Evolutionary conservation across 1,140 invertebrate species (phyloP).

Genomic region (Steinernema khuongi): DNA sequence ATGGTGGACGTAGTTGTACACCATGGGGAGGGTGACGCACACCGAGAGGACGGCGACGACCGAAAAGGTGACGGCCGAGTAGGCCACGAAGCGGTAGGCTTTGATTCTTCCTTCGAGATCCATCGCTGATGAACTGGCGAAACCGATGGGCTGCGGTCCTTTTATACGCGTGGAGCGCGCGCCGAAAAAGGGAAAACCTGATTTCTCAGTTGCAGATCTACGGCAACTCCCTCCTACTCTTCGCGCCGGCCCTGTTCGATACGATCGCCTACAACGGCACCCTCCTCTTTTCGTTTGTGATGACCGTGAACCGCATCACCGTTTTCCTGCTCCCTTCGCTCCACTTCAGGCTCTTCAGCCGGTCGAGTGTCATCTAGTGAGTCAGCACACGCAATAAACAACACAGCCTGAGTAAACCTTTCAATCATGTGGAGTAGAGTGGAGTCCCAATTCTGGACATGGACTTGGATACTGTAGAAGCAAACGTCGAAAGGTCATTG

Average conservation of each 20-base stretch:
- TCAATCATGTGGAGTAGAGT: too few relatives aligned
- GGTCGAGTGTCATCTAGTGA: conserved; percentile 18
- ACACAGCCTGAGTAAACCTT: too few relatives aligned
- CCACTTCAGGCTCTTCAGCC: conserved; percentile 24
- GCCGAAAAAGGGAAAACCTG: conserved; percentile 10
- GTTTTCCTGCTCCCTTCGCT: conserved; percentile 24
- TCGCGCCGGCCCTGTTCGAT: conserved; percentile 22
- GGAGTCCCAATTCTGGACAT: too few relatives aligned
- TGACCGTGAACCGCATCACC: conserved; percentile 30
- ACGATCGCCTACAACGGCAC: conserved; percentile 25
- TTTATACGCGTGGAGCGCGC: not conserved
- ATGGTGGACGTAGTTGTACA: conserved; percentile 9
- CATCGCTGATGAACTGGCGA: not conserved
- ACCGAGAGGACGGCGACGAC: conserved; percentile 8
- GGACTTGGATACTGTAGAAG: too few relatives aligned
- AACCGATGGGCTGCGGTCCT: not conserved
- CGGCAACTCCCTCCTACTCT: conserved; percentile 13
- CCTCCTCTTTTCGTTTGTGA: conserved; percentile 26
- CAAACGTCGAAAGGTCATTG: too few relatives aligned
- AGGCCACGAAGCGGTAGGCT: conserved; percentile 12
- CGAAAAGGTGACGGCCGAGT: conserved; percentile 14
- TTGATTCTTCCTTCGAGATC: conserved; percentile 14
- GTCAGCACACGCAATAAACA: not conserved
- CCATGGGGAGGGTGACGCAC: conserved; percentile 3
- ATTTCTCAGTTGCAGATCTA: conserved; percentile 26